Evolutionary conservation across 2,113 vertebrate species (phyloP).

Genomic region (Gulo gulo): DNA sequence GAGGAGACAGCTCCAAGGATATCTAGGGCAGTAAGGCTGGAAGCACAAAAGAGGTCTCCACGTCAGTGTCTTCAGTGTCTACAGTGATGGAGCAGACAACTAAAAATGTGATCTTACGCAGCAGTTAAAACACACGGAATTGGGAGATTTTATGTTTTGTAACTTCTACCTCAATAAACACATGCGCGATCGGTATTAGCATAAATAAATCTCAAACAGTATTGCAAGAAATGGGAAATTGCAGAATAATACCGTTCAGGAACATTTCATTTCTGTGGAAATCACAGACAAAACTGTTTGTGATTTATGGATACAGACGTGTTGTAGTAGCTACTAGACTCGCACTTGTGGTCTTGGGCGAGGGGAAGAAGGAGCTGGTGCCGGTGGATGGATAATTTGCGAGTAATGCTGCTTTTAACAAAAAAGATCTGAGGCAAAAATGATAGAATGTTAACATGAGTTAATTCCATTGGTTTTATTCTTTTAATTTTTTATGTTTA

Average conservation of each 20-base stretch:
- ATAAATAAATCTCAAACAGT: neutral
- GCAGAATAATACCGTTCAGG: neutral
- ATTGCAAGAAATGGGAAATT: neutral
- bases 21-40: neutral
- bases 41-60: neutral
- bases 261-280: neutral
- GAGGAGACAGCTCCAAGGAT: neutral
- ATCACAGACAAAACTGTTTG: neutral
- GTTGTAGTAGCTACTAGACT: neutral
- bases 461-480: neutral
- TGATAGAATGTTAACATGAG: neutral
- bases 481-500: neutral
- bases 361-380: neutral
- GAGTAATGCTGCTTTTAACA: neutral
- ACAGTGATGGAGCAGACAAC: neutral
- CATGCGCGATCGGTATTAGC: neutral
- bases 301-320: neutral
- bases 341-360: neutral
- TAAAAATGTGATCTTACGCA: neutral
- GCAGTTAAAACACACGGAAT: neutral
- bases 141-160: neutral
- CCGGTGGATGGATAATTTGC: neutral
- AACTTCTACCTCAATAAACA: neutral
- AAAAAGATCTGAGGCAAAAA: neutral
- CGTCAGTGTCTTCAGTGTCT: neutral